Base-by-base conservation (phyloP, 2,113 vertebrate species). In the Puntigrus tetrazona region DNA sequence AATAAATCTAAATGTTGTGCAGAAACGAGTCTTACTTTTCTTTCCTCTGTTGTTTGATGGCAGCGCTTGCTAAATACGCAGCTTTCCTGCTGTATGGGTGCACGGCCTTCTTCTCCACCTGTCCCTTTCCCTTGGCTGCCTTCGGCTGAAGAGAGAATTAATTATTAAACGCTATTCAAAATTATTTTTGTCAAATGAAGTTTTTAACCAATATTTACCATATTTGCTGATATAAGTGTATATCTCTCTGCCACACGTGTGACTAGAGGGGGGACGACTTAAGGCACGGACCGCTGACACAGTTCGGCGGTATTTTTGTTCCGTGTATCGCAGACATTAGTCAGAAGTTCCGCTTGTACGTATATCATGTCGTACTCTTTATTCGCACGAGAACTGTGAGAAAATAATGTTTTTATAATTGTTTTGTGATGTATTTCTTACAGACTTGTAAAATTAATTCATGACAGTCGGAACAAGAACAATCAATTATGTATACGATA, bases 21-120 rank as follows among this genome's bases (percentile, higher is more conserved):
- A 27, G 7, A 59, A 18, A 29, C 29, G 27, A 3, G 7, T 27
- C 87, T 1, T n/a, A 94, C 94, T 90, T 97, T 47, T 97, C 97
- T 88, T 96, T 99, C 87, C 92, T 96, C 1, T 93, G 95, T 84
- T 96, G 95, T 87, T 95, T 95, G 88, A 94, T 95, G 10, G 93
- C 94, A 73, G 96, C 95, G 92, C 96, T 93, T 5, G 92, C 93
- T 36, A 99, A 92, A 20, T 97, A 97, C 0, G 94, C 96, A 4
- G 98, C 98, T 90, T 97, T 99, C 89, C 98, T 95, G 91, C 98
- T 99, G 87, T 95, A 98, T 1, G 98, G 98, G 88, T 99, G 98
- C 84, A 96, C 89, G 50, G 93, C 94, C 84, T 99, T 97, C 61
- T 95, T 95, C 86, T 95, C 97, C 34, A 90, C 94, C 57, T 94